Percentiles rank a stretch among this genome's conserved stretches.
phyloP scores from a whole-genome alignment of 2,113 vertebrate species.

The Ondatra zibethicus region DNA sequence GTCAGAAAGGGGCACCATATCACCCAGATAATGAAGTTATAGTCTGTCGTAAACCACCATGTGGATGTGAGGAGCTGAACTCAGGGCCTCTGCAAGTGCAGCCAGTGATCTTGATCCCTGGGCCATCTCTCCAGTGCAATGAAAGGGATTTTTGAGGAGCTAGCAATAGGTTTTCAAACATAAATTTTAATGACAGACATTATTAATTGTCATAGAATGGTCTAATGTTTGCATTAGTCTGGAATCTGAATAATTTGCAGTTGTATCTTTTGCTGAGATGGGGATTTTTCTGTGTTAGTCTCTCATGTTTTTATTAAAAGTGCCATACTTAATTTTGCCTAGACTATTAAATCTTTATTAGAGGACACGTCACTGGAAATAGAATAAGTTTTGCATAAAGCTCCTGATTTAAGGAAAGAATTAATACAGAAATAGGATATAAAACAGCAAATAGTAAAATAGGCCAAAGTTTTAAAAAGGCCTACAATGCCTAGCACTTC shows the following conservation, averaged over 20 bases:
- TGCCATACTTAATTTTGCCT: neutral
- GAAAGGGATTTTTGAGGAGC: neutral
- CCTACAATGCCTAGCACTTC: neutral
- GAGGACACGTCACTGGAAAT: neutral
- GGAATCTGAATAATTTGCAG: neutral
- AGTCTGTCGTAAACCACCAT: neutral
- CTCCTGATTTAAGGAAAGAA: neutral
- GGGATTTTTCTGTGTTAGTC: neutral
- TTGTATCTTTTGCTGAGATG: neutral
- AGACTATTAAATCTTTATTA: neutral
- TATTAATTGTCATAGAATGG: neutral
- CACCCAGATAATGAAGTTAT: neutral
- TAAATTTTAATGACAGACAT: neutral
- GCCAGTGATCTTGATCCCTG: neutral
- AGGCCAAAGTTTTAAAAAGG: neutral
- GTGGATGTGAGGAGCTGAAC: neutral
- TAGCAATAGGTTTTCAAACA: neutral
- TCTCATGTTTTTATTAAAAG: neutral
- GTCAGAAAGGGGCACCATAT: neutral
- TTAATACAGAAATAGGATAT: neutral
- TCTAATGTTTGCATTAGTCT: neutral
- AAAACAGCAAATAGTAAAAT: neutral
- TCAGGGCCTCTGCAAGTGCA: neutral
- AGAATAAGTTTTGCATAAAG: neutral
- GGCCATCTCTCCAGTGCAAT: neutral